phyloP scores from a whole-genome alignment of 2,888 invertebrate genomes.

The Brenthis ino region DNA sequence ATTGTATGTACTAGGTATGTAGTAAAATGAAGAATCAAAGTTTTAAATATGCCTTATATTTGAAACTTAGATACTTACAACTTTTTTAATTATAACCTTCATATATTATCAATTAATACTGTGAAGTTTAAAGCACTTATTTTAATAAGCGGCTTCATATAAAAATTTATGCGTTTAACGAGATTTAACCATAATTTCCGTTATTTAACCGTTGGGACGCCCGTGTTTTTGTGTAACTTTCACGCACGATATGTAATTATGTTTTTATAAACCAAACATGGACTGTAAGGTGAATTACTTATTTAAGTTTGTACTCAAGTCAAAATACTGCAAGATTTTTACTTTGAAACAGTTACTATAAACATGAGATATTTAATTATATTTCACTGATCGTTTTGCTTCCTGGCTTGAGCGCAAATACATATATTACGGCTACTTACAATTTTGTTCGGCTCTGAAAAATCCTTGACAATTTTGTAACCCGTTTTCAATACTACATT shows the following conservation, averaged over 20 bases:
- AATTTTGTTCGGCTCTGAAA: conserved; percentile 67
- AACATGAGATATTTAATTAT: not conserved
- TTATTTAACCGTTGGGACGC: conserved; percentile 34
- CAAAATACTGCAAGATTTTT: not conserved
- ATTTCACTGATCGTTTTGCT: not conserved
- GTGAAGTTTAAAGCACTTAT: not conserved
- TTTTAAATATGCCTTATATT: no score
- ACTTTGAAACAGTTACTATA: not conserved
- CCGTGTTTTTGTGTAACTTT: conserved; percentile 30
- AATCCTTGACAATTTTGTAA: conserved; percentile 74
- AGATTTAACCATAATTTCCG: conserved; percentile 42
- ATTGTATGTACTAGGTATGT: no score
- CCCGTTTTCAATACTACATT: conserved; percentile 73
- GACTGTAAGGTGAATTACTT: conserved; percentile 9
- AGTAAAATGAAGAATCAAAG: no score
- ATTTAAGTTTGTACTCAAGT: not conserved
- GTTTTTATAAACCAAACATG: conserved; percentile 6
- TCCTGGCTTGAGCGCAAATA: not conserved
- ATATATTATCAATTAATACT: not conserved
- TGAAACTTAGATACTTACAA: no score
- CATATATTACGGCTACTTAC: conserved; percentile 54
- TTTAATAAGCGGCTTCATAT: not conserved
- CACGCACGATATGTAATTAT: conserved; percentile 28
- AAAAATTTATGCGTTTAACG: conserved; percentile 28
- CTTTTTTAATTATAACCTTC: not conserved